A percentile compares a stretch with the other conserved stretches of the same genome.
Conservation (phyloP, 2,113 vertebrate species). For the Gallinago undulata region DNA sequence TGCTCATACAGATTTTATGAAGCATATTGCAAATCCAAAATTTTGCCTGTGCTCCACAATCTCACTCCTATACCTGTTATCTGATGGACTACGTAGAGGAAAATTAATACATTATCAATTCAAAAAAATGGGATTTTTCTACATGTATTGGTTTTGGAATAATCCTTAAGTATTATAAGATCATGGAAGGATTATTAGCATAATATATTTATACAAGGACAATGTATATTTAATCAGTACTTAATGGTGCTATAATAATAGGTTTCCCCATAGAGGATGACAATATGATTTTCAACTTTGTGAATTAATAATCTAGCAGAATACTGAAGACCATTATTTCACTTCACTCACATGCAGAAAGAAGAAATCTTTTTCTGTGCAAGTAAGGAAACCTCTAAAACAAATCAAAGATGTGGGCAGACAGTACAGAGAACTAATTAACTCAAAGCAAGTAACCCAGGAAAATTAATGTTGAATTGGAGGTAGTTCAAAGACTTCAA, state of each 20-base stretch:
- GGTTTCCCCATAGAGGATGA: neutral
- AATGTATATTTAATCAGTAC: constrained; percentile 51
- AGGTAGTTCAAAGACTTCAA: constrained; percentile 7
- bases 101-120: neutral
- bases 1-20: neutral
- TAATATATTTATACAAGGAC: constrained; percentile 52
- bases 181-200: constrained; percentile 32
- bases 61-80: neutral
- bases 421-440: constrained; percentile 41
- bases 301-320: constrained; percentile 54
- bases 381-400: constrained; percentile 38
- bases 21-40: neutral
- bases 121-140: neutral
- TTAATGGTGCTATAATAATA: constrained; percentile 62
- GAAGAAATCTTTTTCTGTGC: neutral
- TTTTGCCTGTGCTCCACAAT: neutral
- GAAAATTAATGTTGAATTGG: constrained; percentile 13
- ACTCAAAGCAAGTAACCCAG: neutral
- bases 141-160: neutral
- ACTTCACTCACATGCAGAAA: neutral
- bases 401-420: constrained; percentile 40
- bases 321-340: constrained; percentile 11
- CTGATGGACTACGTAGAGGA: neutral
- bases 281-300: constrained; percentile 47
- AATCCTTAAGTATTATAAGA: constrained; percentile 31